A percentile compares a stretch with the other conserved stretches of the same genome.
Evolutionary conservation across 2,888 invertebrate genomes (phyloP).

Genomic region (Microdon myrmicae): DNA sequence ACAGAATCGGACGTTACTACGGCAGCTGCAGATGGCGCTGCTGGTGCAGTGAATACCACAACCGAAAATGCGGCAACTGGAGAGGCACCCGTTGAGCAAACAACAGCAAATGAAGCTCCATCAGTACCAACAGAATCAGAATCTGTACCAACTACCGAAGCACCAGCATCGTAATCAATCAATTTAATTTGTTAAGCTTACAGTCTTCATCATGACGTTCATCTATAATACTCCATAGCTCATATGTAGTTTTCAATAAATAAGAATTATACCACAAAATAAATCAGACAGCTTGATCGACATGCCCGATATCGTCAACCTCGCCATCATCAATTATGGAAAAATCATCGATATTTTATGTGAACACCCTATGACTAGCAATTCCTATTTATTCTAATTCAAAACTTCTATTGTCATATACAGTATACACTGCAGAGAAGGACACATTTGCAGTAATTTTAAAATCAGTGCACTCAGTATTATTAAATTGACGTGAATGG

Average conservation of each 20-base stretch:
- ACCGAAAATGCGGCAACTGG: conserved; percentile 55
- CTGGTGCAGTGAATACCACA: conserved; percentile 55
- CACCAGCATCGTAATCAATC: conserved; percentile 53
- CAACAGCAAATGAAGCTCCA: conserved; percentile 58
- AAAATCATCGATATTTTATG: conserved; percentile 23
- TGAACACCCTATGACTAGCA: conserved; percentile 29
- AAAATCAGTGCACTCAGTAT: too few species aligned
- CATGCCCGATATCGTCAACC: conserved; percentile 1
- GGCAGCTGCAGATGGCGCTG: conserved; percentile 53
- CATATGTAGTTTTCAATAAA: conserved; percentile 38
- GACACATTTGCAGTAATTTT: background rate
- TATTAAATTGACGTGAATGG: too few species aligned
- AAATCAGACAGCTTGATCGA: conserved; percentile 6
- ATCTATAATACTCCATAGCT: conserved; percentile 18
- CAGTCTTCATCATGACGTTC: conserved; percentile 30
- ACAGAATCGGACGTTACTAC: conserved; percentile 57
- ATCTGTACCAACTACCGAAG: conserved; percentile 45
- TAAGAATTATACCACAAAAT: conserved; percentile 17
- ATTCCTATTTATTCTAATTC: conserved; percentile 34
- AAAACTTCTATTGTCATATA: background rate
- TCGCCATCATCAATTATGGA: conserved; percentile 26
- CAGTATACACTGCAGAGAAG: too few species aligned
- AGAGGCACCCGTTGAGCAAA: conserved; percentile 54
- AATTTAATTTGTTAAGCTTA: conserved; percentile 6
- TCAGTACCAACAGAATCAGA: conserved; percentile 35